These are phyloP conservation scores for Mormyrus iriodes DNA, from an alignment of 2,113 vertebrate genomes.

Conservation along the genomic window DNA sequence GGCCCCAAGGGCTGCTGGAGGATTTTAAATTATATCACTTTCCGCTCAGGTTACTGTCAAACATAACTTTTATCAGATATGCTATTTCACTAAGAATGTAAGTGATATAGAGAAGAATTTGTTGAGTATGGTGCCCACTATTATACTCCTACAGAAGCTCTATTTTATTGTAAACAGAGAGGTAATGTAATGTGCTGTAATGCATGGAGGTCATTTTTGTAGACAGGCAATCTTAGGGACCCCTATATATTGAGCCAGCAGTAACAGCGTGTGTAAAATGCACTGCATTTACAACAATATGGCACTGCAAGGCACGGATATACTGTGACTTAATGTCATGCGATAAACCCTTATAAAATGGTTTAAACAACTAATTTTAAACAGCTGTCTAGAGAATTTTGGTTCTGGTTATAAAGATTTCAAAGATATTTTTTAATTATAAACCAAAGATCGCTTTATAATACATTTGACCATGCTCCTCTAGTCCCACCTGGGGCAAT, in stretches of 20 bases:
- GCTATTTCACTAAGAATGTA: background rate
- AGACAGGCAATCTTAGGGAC: background rate
- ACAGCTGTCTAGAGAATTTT: background rate
- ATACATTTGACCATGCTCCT: background rate
- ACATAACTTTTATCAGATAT: slow-evolving; percentile 31
- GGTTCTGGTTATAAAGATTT: background rate
- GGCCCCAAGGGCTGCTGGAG: slow-evolving; percentile 37
- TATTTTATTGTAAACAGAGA: background rate
- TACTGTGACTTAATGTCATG: background rate
- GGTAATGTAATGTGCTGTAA: background rate
- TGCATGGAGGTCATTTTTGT: background rate
- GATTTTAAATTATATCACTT: slow-evolving; percentile 45
- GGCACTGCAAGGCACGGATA: background rate
- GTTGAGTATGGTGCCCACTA: background rate
- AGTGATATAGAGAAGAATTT: background rate
- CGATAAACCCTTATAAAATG: background rate
- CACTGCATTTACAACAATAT: background rate
- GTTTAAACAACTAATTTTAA: background rate
- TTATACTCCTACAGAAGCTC: no score
- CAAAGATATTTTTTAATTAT: background rate
- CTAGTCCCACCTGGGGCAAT: background rate
- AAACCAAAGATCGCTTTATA: background rate
- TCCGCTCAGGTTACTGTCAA: slow-evolving; percentile 29
- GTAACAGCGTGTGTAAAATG: background rate
- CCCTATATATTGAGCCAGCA: background rate